Conservation (phyloP, 2,888 invertebrate genomes). For the Campopleginae sp. region DNA sequence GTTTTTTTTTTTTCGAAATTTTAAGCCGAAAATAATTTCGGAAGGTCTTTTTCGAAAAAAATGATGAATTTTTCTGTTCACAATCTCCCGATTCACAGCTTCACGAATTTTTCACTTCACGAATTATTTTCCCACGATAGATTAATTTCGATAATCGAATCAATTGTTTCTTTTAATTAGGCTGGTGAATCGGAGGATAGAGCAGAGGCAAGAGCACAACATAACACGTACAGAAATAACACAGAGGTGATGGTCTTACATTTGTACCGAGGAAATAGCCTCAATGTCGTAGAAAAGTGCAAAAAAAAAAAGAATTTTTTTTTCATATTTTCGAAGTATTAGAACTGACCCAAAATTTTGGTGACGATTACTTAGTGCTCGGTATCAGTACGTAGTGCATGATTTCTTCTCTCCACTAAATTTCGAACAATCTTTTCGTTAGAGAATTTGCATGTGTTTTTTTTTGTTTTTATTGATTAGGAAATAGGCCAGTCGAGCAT, state of each 20-base stretch:
- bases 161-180: constrained; percentile 82
- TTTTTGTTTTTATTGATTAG: neutral
- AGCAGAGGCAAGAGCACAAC: constrained; percentile 89
- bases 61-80: neutral
- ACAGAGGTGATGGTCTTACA: constrained; percentile 85
- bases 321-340: neutral
- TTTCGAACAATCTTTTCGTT: neutral
- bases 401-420: neutral
- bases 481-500: neutral
- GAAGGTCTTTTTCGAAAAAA: no score
- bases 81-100: neutral
- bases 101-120: neutral
- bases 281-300: constrained; percentile 11
- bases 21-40: neutral
- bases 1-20: no score
- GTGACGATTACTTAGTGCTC: neutral
- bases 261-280: constrained; percentile 39
- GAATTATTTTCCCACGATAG: no score
- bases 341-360: neutral
- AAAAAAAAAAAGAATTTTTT: no score
- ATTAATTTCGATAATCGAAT: constrained; percentile 22
- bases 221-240: constrained; percentile 89
- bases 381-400: constrained; percentile 15
- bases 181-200: constrained; percentile 89
- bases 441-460: constrained; percentile 22